These are phyloP conservation scores for Ptilonorhynchus violaceus DNA, from an alignment of 2,113 vertebrate species.

Conservation along the genomic window DNA sequence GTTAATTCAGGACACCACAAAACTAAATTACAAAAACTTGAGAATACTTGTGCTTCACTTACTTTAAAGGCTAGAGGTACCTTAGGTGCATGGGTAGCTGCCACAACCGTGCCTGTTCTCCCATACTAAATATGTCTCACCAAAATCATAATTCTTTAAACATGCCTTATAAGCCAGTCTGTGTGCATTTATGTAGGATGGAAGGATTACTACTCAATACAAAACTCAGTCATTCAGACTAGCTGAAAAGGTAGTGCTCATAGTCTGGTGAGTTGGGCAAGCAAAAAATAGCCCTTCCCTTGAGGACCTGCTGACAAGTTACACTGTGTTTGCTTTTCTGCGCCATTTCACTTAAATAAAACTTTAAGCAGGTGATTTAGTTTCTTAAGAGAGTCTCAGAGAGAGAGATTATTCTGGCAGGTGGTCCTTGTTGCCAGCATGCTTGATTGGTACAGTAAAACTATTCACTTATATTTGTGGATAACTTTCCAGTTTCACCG, in stretches of 20 bases:
- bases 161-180: background rate
- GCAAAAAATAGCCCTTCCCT: slow-evolving; percentile 4
- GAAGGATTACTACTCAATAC: background rate
- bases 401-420: slow-evolving; percentile 55
- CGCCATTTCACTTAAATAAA: slow-evolving; percentile 68
- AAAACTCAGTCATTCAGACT: background rate
- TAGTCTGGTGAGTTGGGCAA: background rate
- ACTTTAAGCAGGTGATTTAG: slow-evolving; percentile 64
- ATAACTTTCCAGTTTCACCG: slow-evolving; percentile 12
- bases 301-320: slow-evolving; percentile 26
- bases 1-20: background rate
- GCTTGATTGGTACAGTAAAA: slow-evolving; percentile 52
- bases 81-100: background rate
- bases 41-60: background rate
- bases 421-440: slow-evolving; percentile 56
- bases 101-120: background rate
- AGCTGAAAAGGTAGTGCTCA: background rate
- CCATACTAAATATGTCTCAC: background rate
- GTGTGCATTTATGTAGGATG: background rate
- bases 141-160: background rate
- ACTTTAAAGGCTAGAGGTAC: background rate
- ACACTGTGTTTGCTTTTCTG: slow-evolving; percentile 56
- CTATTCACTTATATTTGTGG: background rate
- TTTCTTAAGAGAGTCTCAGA: slow-evolving; percentile 54
- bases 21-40: background rate